phyloP scores from a whole-genome alignment of 37 sponge, comb jelly and placozoan species.

The Eunapius fragilis region DNA sequence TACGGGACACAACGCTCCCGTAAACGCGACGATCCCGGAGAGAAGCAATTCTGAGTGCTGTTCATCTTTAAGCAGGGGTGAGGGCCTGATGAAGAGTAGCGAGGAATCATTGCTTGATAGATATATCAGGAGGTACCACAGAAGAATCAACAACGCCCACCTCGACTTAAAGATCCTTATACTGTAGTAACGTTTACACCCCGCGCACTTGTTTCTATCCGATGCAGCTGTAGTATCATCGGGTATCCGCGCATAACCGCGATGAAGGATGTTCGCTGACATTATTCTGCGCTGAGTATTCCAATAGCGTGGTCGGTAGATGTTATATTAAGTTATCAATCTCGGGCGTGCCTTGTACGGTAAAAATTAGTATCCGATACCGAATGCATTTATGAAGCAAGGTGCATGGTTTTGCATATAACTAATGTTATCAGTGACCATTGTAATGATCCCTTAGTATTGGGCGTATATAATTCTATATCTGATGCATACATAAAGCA shows the following conservation, averaged over 20 bases:
- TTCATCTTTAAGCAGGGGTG: neutral
- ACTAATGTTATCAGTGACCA: too few relatives aligned
- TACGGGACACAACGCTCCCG: neutral
- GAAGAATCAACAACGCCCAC: neutral
- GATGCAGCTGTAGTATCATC: neutral
- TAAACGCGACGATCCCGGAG: neutral
- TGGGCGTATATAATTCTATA: too few relatives aligned
- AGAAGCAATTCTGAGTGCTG: neutral
- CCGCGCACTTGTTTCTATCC: neutral
- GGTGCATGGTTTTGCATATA: too few relatives aligned
- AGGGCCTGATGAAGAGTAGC: neutral
- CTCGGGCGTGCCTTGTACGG: too few relatives aligned
- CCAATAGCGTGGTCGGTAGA: too few relatives aligned
- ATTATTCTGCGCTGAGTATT: too few relatives aligned
- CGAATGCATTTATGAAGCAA: too few relatives aligned
- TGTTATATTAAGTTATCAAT: too few relatives aligned
- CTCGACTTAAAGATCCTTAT: neutral
- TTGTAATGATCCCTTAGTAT: too few relatives aligned
- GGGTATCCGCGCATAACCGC: neutral
- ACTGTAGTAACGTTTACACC: neutral
- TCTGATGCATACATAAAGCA: too few relatives aligned
- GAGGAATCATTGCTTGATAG: neutral
- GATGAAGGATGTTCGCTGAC: neutral
- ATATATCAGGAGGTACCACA: neutral
- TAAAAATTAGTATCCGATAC: too few relatives aligned